A percentile compares a stretch with the other conserved stretches of the same genome.
These are phyloP conservation scores for Teleogryllus oceanicus DNA, from an alignment of 2,888 invertebrate genomes.

Conservation along the genomic window DNA sequence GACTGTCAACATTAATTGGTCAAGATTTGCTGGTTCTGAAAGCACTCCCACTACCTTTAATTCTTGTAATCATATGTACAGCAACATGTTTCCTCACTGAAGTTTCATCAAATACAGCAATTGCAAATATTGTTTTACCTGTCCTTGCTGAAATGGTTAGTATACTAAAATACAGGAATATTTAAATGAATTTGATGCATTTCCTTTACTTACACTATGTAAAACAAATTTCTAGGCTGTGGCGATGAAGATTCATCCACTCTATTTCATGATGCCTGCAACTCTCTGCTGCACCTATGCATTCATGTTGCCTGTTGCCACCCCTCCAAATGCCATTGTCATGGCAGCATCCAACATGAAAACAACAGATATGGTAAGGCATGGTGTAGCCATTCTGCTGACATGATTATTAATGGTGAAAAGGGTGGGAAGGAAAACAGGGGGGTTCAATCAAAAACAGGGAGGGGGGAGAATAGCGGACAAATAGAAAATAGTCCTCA, in stretches of 20 bases:
- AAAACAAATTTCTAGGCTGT: constrained; percentile 56
- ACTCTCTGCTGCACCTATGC: constrained; percentile 87
- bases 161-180: not conserved
- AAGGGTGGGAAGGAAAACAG: not conserved
- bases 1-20: constrained; percentile 74
- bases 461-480: too few relatives aligned
- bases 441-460: too few relatives aligned
- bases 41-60: constrained; percentile 59
- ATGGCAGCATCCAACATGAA: constrained; percentile 78
- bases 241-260: constrained; percentile 71
- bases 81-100: constrained; percentile 82
- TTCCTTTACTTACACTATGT: constrained; percentile 8
- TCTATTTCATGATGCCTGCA: constrained; percentile 86
- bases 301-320: constrained; percentile 91
- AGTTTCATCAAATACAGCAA: constrained; percentile 86
- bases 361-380: constrained; percentile 69
- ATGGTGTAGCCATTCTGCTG: not conserved
- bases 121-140: constrained; percentile 82
- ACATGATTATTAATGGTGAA: not conserved
- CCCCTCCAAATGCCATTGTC: constrained; percentile 92
- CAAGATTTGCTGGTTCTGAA: constrained; percentile 63
- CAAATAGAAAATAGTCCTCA: too few relatives aligned
- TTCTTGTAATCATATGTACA: constrained; percentile 71
- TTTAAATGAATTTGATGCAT: not conserved
- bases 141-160: constrained; percentile 74